Evolutionary conservation across 2,888 invertebrate species (phyloP), one percentile per base, ranked within the genome.

Genomic region (Perithous albicinctus): DNA sequence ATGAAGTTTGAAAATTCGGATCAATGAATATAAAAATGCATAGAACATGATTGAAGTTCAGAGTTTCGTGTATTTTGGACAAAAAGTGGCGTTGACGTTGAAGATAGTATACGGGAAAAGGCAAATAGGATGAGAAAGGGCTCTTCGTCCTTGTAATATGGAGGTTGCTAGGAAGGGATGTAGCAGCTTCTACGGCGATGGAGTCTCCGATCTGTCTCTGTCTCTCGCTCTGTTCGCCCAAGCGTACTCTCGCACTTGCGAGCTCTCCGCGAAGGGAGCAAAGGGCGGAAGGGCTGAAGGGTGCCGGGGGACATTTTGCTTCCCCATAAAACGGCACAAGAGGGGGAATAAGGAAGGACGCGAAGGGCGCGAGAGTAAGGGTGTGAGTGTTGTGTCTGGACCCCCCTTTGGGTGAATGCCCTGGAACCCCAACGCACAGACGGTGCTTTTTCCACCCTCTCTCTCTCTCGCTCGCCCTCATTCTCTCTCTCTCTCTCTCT

Each of bases 321-420:
- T 77, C 66, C 61, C 73, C 72, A 74, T 46, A 76, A 82, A 73
- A 54, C 20, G 59, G 46, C 43, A 41, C 32, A 20, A 63, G 75
- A 66, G 85, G 81, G n/a, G 78, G 80, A 82, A 69, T 83, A 83
- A 61, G 80, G 67, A 80, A 72, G 74, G 70, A 80, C 83, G 83
- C 82, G 83, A 69, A 80, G 84, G 83, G 83, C 78, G 83, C 78
- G 84, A 85, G 54, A 70, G 72, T 69, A 87, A 87, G 88, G 86
- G 88, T 88, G 88, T 86, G 89, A 88, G 88, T 89, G 89, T 89
- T 89, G 89, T 89, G 89, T 89, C 89, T 89, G 89, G 89, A 89
- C 87, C 89, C 89, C 54, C 88, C 89, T 88, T 89, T 89, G 89
- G 89, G 89, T 90, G 89, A 89, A 90, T 84, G 89, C 89, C 89